Evolutionary conservation across 2,888 invertebrate species (phyloP).

Genomic region (Eupithecia centaureata): DNA sequence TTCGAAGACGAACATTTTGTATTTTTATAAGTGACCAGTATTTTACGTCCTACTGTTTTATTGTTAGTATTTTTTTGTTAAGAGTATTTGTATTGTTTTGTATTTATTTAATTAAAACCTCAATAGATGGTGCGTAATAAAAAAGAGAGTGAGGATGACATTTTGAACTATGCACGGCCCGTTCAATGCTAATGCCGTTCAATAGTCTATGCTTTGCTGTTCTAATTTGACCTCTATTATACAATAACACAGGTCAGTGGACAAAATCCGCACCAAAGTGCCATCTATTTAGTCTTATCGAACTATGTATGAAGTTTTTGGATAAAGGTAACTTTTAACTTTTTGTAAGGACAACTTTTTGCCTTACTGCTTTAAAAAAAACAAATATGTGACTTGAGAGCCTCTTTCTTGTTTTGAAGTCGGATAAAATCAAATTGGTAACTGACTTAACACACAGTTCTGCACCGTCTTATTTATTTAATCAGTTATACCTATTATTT

Average conservation of each 20-base stretch:
- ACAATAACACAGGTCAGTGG: background rate
- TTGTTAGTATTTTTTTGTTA: too few relatives aligned
- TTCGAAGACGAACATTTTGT: background rate
- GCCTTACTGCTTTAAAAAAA: background rate
- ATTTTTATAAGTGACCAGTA: background rate
- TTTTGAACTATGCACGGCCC: background rate
- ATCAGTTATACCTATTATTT: too few relatives aligned
- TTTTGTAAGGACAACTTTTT: too few relatives aligned
- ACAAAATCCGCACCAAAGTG: background rate
- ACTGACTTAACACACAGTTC: too few relatives aligned
- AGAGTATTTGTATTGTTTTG: too few relatives aligned
- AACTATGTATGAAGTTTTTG: background rate
- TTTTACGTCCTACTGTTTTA: background rate
- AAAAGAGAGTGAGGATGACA: background rate
- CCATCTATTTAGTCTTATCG: background rate
- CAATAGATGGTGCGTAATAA: background rate
- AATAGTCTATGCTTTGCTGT: too few relatives aligned
- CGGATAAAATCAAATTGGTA: background rate
- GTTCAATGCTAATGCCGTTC: too few relatives aligned
- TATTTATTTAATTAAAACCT: background rate
- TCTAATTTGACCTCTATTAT: background rate
- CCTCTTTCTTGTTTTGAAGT: background rate
- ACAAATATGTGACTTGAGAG: background rate
- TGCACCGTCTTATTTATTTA: too few relatives aligned
- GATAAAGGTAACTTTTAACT: too few relatives aligned